These are phyloP conservation scores for Tor tambroides DNA, from an alignment of 2,113 vertebrate species.

Conservation along the genomic window DNA sequence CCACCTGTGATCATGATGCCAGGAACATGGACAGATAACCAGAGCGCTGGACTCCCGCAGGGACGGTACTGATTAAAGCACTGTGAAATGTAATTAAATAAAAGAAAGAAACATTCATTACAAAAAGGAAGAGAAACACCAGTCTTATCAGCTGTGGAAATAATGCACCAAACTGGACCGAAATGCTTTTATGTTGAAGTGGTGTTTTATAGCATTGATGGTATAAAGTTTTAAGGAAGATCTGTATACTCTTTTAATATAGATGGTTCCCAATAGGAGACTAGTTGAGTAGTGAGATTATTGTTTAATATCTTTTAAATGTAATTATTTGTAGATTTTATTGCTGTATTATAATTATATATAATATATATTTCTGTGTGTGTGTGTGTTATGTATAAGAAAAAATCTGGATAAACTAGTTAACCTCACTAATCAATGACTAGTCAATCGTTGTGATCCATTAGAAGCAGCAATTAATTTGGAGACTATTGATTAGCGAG, in stretches of 20 bases:
- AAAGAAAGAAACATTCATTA: conserved; percentile 60
- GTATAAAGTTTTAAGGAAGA: neutral
- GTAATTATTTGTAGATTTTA: too few species aligned
- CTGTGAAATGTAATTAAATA: conserved; percentile 46
- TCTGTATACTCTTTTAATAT: neutral
- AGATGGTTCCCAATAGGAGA: neutral
- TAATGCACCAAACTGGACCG: conserved; percentile 62
- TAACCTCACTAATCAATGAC: neutral
- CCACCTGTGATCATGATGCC: conserved; percentile 42
- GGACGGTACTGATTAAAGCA: neutral
- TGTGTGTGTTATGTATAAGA: too few species aligned
- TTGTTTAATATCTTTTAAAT: too few species aligned
- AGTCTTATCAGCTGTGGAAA: conserved; percentile 61
- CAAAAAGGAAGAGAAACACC: conserved; percentile 57
- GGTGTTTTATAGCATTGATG: conserved; percentile 36
- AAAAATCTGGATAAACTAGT: neutral
- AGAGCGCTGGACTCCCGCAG: neutral
- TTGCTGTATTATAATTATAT: too few species aligned
- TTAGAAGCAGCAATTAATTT: too few species aligned
- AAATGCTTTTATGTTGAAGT: conserved; percentile 43
- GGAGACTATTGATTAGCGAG: too few species aligned
- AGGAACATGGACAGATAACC: conserved; percentile 30
- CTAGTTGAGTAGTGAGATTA: neutral
- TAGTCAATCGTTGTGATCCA: too few species aligned
- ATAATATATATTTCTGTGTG: too few species aligned